phyloP scores from a whole-genome alignment of 1,140 invertebrate species.

The Drosophila obscura region DNA sequence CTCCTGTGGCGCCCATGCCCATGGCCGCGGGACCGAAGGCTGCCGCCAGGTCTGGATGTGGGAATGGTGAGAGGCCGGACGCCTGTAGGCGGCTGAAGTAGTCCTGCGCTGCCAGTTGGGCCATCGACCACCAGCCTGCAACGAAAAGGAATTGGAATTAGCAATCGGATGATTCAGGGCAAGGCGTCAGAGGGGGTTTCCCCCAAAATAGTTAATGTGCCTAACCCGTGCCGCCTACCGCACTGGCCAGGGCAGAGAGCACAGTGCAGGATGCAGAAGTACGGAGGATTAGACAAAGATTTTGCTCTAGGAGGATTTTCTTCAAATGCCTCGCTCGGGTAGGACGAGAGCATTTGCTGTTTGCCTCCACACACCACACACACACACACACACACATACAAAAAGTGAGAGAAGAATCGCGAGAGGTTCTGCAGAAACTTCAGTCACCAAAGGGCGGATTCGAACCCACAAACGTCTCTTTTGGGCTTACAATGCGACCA shows the following conservation, averaged over 20 bases:
- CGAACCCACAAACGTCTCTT: background rate
- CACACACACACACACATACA: constrained; percentile 9
- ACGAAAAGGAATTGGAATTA: constrained; percentile 20
- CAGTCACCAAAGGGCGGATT: background rate
- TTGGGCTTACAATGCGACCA: no score
- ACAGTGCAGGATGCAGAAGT: no score
- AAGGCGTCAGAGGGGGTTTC: no score
- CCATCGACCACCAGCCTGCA: constrained; percentile 94
- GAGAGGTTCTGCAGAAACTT: background rate
- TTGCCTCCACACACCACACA: constrained; percentile 44
- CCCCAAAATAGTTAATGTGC: no score
- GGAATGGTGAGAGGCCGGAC: constrained; percentile 88
- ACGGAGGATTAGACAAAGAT: background rate
- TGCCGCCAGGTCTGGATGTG: constrained; percentile 84
- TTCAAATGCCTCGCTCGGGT: constrained; percentile 54
- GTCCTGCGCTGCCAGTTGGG: constrained; percentile 92
- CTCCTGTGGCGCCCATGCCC: constrained; percentile 83
- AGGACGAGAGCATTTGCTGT: constrained; percentile 62
- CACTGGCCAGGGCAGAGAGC: no score
- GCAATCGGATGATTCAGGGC: no score
- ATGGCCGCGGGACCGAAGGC: constrained; percentile 84
- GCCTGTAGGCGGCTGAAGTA: constrained; percentile 92
- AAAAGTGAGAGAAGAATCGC: background rate
- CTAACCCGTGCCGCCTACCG: no score
- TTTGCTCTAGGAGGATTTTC: constrained; percentile 65